These are phyloP conservation scores for Himalopsyche anomala DNA, from an alignment of 2,888 invertebrate genomes.

Conservation along the genomic window DNA sequence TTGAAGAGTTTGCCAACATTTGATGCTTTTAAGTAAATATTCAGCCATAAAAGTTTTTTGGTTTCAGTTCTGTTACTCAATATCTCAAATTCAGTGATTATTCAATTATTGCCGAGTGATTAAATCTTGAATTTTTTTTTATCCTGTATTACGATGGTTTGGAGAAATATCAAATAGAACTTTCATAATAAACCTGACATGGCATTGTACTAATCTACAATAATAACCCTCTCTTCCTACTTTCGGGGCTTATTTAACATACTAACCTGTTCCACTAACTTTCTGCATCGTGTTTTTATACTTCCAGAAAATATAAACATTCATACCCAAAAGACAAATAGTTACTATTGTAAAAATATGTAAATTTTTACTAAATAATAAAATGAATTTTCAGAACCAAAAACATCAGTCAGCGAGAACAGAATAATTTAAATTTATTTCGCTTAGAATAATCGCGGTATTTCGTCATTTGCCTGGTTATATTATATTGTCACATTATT, in stretches of 20 bases:
- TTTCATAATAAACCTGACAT: not conserved
- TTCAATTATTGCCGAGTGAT: too few relatives aligned
- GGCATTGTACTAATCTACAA: not conserved
- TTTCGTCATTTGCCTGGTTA: not conserved
- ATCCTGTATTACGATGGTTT: too few relatives aligned
- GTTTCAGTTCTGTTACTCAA: too few relatives aligned
- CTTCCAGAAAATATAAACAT: slow-evolving; percentile 34
- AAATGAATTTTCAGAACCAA: too few relatives aligned
- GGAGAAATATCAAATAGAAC: not conserved
- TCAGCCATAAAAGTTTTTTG: too few relatives aligned
- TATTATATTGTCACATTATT: slow-evolving; percentile 20
- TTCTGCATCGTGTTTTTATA: slow-evolving; percentile 1
- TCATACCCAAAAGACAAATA: slow-evolving; percentile 20
- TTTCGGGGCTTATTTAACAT: not conserved
- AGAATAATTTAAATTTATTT: slow-evolving; percentile 2
- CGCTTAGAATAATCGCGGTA: not conserved
- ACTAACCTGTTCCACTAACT: not conserved
- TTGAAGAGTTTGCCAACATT: too few relatives aligned
- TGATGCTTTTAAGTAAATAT: too few relatives aligned
- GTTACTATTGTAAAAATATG: not conserved
- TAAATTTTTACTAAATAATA: too few relatives aligned
- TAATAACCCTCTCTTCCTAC: not conserved
- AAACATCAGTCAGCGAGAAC: not conserved
- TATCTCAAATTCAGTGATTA: too few relatives aligned
- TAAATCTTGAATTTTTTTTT: too few relatives aligned